Conservation (phyloP, 2,888 invertebrate species). For the Dendrolimus pini region DNA sequence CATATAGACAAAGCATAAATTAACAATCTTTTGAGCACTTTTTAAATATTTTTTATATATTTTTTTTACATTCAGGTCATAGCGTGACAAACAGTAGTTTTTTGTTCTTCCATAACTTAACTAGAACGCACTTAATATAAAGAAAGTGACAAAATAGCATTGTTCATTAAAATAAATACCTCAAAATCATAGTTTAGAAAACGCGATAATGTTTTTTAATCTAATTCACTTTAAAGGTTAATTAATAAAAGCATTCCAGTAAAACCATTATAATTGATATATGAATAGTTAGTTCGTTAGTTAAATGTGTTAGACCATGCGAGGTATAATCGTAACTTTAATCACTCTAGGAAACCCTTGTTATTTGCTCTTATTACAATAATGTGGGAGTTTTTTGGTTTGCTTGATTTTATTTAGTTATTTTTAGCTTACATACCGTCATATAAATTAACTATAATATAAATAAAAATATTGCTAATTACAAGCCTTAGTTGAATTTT, state of each 20-base stretch:
- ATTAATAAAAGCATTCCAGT: not conserved
- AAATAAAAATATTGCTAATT: too few relatives aligned
- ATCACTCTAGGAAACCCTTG: too few relatives aligned
- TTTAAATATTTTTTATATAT: too few relatives aligned
- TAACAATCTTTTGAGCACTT: too few relatives aligned
- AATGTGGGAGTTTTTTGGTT: too few relatives aligned
- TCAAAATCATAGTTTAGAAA: not conserved
- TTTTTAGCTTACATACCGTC: too few relatives aligned
- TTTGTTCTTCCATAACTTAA: not conserved
- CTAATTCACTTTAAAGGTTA: not conserved
- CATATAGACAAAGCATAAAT: too few relatives aligned
- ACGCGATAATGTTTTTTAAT: not conserved
- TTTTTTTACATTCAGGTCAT: not conserved
- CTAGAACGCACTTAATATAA: not conserved
- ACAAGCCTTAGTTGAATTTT: too few relatives aligned
- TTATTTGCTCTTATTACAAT: too few relatives aligned
- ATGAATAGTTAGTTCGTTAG: not conserved
- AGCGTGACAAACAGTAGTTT: not conserved
- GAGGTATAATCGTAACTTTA: not conserved
- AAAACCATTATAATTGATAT: not conserved
- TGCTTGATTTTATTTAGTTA: too few relatives aligned
- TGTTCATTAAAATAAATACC: not conserved
- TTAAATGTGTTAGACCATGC: not conserved
- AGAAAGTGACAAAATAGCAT: not conserved
- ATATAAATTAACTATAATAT: too few relatives aligned